Evolutionary conservation across 2,797 vertebrate genomes (phyloP).

Genomic region (Esox lucius): DNA sequence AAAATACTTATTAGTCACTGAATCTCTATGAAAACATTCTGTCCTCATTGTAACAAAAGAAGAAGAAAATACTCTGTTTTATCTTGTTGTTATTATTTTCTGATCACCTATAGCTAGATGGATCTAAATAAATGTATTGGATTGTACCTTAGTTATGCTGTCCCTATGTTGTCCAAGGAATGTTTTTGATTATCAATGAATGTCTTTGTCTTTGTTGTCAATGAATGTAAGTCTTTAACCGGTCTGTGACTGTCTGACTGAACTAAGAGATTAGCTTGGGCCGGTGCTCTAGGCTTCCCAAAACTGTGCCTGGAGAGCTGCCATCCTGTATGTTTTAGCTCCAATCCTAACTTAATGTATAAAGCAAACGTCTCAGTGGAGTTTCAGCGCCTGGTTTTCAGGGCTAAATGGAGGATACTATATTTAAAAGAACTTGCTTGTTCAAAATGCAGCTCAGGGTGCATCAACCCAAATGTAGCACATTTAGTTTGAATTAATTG

Average conservation of each 20-base stretch:
- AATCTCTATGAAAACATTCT: not conserved
- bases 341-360: not conserved
- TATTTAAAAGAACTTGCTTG: too few relatives aligned
- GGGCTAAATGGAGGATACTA: too few relatives aligned
- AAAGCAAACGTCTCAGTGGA: too few relatives aligned
- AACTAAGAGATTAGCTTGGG: not conserved
- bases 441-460: too few relatives aligned
- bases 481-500: too few relatives aligned
- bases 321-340: not conserved
- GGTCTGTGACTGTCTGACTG: slow-evolving; percentile 9
- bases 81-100: not conserved
- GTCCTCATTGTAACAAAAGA: not conserved
- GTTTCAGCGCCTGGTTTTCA: too few relatives aligned
- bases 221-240: slow-evolving; percentile 43
- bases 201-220: not conserved
- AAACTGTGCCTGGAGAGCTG: not conserved
- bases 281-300: not conserved
- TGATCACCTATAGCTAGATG: not conserved
- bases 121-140: not conserved
- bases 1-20: not conserved
- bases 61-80: not conserved
- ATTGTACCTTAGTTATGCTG: not conserved
- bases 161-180: not conserved
- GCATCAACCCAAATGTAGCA: too few relatives aligned
- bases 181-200: not conserved